Evolutionary conservation across 1,140 invertebrate genomes (phyloP).

Genomic region (Eufriesea mexicana): DNA sequence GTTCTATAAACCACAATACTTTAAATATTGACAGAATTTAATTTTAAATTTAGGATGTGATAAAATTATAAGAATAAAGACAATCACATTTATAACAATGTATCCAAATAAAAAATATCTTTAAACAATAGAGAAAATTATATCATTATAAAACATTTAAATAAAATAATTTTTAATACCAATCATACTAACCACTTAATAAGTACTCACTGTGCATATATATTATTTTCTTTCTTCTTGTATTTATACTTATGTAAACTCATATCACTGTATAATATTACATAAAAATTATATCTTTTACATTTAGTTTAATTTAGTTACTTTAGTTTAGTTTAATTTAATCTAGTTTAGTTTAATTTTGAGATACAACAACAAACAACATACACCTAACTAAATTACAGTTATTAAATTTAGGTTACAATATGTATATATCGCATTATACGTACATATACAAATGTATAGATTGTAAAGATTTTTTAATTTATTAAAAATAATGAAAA

Average conservation of each 20-base stretch:
- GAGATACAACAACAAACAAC: background rate
- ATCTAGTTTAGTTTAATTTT: background rate
- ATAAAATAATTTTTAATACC: background rate
- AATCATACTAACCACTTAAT: background rate
- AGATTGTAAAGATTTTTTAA: background rate
- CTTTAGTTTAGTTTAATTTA: background rate
- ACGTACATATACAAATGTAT: background rate
- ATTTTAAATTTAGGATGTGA: background rate
- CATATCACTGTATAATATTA: constrained; percentile 1
- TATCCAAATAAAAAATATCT: background rate
- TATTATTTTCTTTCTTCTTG: constrained; percentile 1
- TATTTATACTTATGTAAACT: constrained; percentile 14
- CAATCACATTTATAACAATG: background rate
- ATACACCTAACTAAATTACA: background rate
- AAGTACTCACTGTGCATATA: constrained; percentile 20
- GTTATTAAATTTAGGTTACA: constrained; percentile 4
- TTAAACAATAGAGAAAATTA: background rate
- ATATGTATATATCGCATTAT: background rate
- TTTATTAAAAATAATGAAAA: background rate
- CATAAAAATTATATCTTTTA: background rate
- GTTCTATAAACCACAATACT: background rate
- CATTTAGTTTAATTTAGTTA: background rate
- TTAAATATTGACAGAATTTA: background rate
- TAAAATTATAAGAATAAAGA: background rate
- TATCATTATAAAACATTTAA: too few species aligned